A percentile compares a stretch with the other conserved stretches of the same genome.
phyloP scores from a whole-genome alignment of 2,797 vertebrate genomes.

The Chloroceryle amazona region DNA sequence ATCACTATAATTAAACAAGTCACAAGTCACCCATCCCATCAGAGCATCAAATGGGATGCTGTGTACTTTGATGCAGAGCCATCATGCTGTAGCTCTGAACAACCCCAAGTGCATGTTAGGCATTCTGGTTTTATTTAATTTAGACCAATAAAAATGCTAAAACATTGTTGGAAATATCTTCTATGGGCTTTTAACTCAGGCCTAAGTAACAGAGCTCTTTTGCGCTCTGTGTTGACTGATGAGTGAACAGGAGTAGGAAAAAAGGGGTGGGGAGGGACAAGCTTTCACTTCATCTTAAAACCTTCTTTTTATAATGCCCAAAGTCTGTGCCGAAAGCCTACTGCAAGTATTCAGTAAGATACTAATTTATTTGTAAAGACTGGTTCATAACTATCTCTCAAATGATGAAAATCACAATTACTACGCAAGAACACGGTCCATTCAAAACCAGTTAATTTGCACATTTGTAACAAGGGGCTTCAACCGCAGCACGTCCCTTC shows the following conservation, averaged over 20 bases:
- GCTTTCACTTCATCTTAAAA: background rate
- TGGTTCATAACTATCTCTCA: background rate
- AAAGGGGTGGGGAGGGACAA: accelerated
- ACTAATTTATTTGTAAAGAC: background rate
- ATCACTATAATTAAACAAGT: background rate
- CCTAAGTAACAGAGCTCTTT: background rate
- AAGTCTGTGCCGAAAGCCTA: background rate
- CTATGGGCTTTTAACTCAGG: background rate
- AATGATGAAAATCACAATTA: background rate
- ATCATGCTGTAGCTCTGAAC: background rate
- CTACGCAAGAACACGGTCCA: background rate
- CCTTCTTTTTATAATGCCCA: background rate
- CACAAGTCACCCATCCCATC: background rate
- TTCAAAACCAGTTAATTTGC: background rate
- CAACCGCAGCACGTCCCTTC: background rate
- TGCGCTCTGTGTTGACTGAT: background rate
- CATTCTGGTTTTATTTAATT: background rate
- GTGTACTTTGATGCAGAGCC: background rate
- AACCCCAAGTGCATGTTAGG: background rate
- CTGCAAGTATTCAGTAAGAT: background rate
- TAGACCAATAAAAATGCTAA: background rate
- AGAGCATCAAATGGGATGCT: background rate
- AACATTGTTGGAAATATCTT: background rate
- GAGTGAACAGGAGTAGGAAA: background rate
- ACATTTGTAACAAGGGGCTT: background rate